Evolutionary conservation across 2,888 invertebrate genomes (phyloP), one percentile per base, ranked within the genome.

Genomic region (Cylloceria caligata): DNA sequence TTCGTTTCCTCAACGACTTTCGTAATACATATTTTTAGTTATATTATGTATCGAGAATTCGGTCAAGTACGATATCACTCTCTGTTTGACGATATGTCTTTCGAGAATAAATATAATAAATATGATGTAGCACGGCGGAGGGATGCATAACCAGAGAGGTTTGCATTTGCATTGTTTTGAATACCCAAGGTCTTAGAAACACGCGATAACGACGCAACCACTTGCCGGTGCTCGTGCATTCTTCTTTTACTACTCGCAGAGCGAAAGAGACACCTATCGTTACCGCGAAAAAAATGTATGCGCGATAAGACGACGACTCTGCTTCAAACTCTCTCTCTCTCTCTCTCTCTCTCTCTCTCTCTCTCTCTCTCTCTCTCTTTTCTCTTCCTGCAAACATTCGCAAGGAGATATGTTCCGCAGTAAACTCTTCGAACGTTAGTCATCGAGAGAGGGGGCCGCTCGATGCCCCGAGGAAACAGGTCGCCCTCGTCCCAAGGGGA

Each of bases 401-500:
- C 19, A 39, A 11, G 27, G 27, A 24, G n/a, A 64, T 13, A 39
- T n/a, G 11, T 21, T 34, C n/a, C 47, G 57, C 60, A 65, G 64
- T 60, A 67, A 67, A 72, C 34, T 80, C 27, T 42, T 47, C 39
- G 60, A 49, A 65, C 71, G 65, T 81, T 81, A 76, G 81, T 73
- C 76, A 76, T 77, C 68, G 72, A 47, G 52, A 4, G 21, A 69
- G 19, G 16, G 52, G 13, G 67, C 27, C 19, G 57, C 60, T 49
- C 55, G 55, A 75, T 75, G 65, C 67, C 72, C 76, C 21, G 72
- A 60, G 72, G 76, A 72, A 81, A 76, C 67, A 52, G 76, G 72
- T 76, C 72, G 67, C 67, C 60, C 62, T 72, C 72, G 52, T 68
- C 49, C 49, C 74, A 24, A 36, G 57, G 73, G 68, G 34, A 80